Percentiles rank a stretch among this genome's conserved stretches.
Conservation (phyloP, 1,140 invertebrate genomes). For the Drosophila kohkoa region DNA sequence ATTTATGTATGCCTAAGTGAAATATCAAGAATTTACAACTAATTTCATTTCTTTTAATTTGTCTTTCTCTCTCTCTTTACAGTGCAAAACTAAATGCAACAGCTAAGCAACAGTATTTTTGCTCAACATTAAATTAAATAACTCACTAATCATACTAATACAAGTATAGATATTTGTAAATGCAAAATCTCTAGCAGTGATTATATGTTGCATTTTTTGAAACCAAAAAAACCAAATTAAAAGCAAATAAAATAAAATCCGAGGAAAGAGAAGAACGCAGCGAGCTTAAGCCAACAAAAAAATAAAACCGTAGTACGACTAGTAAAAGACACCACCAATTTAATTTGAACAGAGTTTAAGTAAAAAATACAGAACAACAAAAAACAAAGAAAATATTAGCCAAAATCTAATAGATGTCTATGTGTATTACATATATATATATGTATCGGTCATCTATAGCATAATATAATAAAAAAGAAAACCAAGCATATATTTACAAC, state of each 20-base stretch:
- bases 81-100: constrained; percentile 57
- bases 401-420: constrained; percentile 66
- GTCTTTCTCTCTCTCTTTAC: constrained; percentile 44
- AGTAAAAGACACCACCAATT: constrained; percentile 83
- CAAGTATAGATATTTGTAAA: constrained; percentile 27
- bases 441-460: constrained; percentile 55
- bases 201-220: constrained; percentile 77
- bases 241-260: constrained; percentile 16
- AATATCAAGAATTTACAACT: constrained; percentile 42
- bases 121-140: constrained; percentile 70
- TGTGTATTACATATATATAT: constrained; percentile 55
- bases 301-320: constrained; percentile 72
- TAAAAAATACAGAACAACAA: constrained; percentile 23
- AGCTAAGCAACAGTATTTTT: constrained; percentile 79
- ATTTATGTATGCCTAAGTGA: constrained; percentile 52
- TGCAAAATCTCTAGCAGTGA: constrained; percentile 65
- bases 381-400: constrained; percentile 54
- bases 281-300: constrained; percentile 64
- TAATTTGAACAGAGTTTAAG: constrained; percentile 61
- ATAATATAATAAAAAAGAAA: constrained; percentile 20
- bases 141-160: constrained; percentile 35
- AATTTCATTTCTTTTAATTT: constrained; percentile 10
- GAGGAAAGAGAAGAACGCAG: constrained; percentile 44
- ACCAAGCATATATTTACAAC: constrained; percentile 67
- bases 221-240: constrained; percentile 47